Base-by-base conservation (phyloP, 2,888 invertebrate species). In the Himalopsyche anomala region DNA sequence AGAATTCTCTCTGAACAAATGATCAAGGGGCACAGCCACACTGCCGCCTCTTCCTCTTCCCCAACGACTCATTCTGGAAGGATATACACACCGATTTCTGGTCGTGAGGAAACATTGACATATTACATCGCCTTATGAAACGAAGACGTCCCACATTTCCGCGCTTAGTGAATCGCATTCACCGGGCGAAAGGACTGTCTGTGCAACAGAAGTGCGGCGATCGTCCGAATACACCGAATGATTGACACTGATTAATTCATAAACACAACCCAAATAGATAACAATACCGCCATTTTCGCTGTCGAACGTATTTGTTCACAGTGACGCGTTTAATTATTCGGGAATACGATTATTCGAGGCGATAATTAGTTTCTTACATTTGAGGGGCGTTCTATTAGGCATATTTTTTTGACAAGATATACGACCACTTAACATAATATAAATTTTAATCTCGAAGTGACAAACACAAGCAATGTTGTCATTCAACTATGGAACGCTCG, bases 1-100 rank as follows among this genome's bases (percentile, higher is more conserved):
- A 91, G 96, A 96, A 91, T 97, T 97, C 91, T 96, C 95, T 90
- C 94, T 94, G 91, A 94, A 94, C 87, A 95, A 92, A 84, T 88
- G 87, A 90, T 95, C 95, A 92, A 95, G 91, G 89, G 95, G 95
- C 90, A 94, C 93, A 89, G 95, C 94, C 90, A 94, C 94, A 90
- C 94, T 94, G 91, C 94, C 92, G 90, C 92, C 92, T 90, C 93
- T 92, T 91, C 87, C 87, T 83, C 87, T 82, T 19, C 87, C 87
- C 87, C 87, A 87, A 55, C 87, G 87, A 84, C 87, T 87, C 87
- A 87, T 87, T 62, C 82, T 84, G 82, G 19, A 69, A 74, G 42
- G 91, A 91, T 92, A 92, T 92, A 90, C 91, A 90, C 89, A 90
- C 89, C 89, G 90, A 89, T 89, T 90, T 91, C 92, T 92, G 92